Conservation (phyloP, 1,140 invertebrate species). For the Phymorhynchus buccinoides region DNA sequence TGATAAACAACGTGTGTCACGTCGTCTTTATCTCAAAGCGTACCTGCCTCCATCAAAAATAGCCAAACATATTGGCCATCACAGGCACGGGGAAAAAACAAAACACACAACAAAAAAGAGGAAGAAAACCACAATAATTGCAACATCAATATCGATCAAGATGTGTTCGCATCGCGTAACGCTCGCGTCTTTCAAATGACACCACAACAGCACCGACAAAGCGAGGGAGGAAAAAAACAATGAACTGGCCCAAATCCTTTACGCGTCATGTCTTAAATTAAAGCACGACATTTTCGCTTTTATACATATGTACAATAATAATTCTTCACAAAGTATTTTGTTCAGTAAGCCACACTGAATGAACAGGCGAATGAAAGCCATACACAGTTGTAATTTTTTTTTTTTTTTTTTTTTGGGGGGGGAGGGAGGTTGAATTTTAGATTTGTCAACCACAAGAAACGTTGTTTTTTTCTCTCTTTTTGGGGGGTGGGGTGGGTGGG, state of each 20-base stretch:
- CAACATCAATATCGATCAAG: background rate
- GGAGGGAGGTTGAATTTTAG: too few species aligned
- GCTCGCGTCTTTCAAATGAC: background rate
- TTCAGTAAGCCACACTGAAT: background rate
- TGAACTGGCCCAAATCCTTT: background rate
- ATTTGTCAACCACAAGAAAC: too few species aligned
- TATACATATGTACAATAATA: background rate
- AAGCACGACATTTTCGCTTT: too few species aligned
- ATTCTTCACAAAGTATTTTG: background rate
- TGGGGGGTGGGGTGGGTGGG: too few species aligned
- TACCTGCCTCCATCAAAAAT: too few species aligned
- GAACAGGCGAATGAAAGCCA: background rate
- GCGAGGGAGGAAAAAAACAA: background rate
- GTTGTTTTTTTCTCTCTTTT: background rate
- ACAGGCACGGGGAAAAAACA: slow-evolving; percentile 4
- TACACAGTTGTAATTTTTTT: background rate
- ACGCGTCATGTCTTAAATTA: background rate
- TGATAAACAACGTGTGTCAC: too few species aligned
- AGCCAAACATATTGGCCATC: background rate
- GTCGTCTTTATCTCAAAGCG: too few species aligned
- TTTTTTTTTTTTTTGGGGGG: too few species aligned
- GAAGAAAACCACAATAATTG: too few species aligned
- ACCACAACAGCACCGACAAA: slow-evolving; percentile 1
- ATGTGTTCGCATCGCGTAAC: too few species aligned
- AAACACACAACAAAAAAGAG: background rate